A percentile compares a stretch with the other conserved stretches of the same genome.
These are phyloP conservation scores for Malaclemys terrapin DNA, from an alignment of 2,113 vertebrate species.

Conservation along the genomic window DNA sequence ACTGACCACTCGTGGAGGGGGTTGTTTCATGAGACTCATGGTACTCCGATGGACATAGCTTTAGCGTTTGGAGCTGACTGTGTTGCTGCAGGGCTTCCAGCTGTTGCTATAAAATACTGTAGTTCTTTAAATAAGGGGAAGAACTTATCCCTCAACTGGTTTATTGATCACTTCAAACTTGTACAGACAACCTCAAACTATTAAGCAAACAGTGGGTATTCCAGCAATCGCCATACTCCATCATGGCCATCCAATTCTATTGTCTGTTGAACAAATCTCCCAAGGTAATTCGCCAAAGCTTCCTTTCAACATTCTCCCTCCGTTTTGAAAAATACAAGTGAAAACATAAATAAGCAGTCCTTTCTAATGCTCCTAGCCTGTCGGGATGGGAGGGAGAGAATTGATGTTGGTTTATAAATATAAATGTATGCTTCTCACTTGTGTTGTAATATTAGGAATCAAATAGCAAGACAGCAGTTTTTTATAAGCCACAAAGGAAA, in stretches of 20 bases:
- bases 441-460: background rate
- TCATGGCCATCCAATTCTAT: background rate
- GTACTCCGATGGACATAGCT: background rate
- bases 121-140: constrained; percentile 35
- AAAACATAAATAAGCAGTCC: constrained; percentile 31
- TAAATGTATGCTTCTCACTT: constrained; percentile 4
- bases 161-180: constrained; percentile 48
- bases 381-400: constrained; percentile 38
- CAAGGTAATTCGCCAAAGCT: constrained; percentile 15
- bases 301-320: background rate
- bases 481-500: background rate
- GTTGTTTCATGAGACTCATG: constrained; percentile 26
- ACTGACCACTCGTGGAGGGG: background rate
- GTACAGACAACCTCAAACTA: constrained; percentile 3
- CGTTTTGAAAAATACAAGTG: background rate
- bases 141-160: constrained; percentile 35
- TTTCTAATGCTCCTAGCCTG: background rate
- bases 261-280: constrained; percentile 37
- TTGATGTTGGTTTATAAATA: background rate
- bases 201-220: constrained; percentile 42
- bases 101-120: constrained; percentile 44
- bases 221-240: background rate
- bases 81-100: constrained; percentile 33
- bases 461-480: background rate
- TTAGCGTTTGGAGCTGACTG: no score